These are phyloP conservation scores for Acrocephalus scirpaceus DNA, from an alignment of 2,797 vertebrate species.

Conservation along the genomic window DNA sequence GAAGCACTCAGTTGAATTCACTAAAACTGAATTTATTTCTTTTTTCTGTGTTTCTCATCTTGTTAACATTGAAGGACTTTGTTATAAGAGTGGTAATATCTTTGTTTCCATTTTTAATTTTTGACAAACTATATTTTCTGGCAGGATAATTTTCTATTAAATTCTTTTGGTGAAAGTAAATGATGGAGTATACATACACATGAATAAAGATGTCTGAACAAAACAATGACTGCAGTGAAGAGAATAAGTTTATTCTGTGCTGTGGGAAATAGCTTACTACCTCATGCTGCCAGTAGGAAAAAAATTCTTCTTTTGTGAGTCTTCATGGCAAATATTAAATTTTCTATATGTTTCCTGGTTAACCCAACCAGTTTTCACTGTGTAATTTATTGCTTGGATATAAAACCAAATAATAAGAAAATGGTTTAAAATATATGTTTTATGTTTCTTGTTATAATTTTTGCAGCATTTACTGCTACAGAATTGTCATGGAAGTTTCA, in stretches of 20 bases:
- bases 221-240: neutral
- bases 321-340: neutral
- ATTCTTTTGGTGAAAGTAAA: neutral
- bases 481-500: constrained; percentile 38
- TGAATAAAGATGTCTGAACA: neutral
- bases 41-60: neutral
- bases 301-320: neutral
- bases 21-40: neutral
- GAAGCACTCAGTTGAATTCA: neutral
- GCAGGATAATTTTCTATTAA: neutral
- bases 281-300: neutral
- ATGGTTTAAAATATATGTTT: neutral
- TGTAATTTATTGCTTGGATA: neutral
- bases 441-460: constrained; percentile 21
- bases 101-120: neutral
- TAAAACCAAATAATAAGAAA: constrained; percentile 31
- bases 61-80: neutral
- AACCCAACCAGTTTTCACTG: neutral
- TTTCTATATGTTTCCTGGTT: constrained; percentile 12
- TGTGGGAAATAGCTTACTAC: neutral
- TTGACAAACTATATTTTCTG: neutral
- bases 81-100: neutral
- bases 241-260: neutral
- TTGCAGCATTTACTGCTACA: constrained; percentile 3
- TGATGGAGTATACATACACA: neutral